Conservation (phyloP, 2,113 vertebrate species). For the Xenus cinereus region DNA sequence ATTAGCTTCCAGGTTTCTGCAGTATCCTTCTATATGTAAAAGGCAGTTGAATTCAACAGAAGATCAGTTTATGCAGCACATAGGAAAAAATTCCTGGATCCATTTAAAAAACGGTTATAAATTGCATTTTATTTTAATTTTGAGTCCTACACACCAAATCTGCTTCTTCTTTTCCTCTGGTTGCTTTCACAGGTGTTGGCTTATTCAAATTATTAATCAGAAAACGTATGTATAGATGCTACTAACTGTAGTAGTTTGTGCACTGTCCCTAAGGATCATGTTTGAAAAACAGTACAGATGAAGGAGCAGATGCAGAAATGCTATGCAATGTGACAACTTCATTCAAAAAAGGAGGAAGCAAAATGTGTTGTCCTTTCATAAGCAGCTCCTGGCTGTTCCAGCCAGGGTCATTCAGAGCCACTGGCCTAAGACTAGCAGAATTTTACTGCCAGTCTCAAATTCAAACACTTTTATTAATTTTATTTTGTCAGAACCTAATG, state of each 20-base stretch:
- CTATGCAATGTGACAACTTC: not conserved
- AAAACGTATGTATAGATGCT: not conserved
- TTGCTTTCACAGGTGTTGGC: not conserved
- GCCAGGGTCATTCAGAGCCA: not conserved
- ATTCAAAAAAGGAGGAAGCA: not conserved
- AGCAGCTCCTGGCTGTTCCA: not conserved
- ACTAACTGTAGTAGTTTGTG: not conserved
- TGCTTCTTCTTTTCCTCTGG: not conserved
- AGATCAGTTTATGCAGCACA: not conserved
- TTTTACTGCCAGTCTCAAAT: not conserved
- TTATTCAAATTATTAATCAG: not conserved
- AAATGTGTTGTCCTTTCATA: not conserved
- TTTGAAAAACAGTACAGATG: not conserved
- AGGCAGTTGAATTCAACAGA: not conserved
- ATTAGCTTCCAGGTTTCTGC: not conserved
- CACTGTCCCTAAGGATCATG: not conserved
- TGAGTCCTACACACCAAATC: not conserved
- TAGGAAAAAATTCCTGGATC: not conserved
- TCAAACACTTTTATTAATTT: not conserved
- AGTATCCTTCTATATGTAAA: not conserved
- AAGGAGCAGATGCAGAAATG: not conserved
- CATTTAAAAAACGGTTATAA: not conserved
- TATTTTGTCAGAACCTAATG: conserved; percentile 16
- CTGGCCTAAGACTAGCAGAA: not conserved
- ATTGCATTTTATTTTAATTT: not conserved